Conservation (phyloP, 2,113 vertebrate species). For the Gopherus flavomarginatus region DNA sequence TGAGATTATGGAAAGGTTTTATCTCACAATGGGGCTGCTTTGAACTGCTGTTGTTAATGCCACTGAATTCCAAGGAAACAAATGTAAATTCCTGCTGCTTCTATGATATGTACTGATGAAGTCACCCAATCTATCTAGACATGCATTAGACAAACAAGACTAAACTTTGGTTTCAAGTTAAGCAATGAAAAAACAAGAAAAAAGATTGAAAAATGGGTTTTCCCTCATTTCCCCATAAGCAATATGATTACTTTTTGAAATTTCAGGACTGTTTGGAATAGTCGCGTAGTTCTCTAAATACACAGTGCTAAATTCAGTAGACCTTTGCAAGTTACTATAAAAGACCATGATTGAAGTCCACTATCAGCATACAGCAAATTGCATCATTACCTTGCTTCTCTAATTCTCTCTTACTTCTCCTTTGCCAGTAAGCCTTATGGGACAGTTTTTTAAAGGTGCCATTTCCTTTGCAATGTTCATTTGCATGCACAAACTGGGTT, state of each 20-base stretch:
- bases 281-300: neutral
- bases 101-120: neutral
- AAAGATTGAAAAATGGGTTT: neutral
- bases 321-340: neutral
- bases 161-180: neutral
- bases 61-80: neutral
- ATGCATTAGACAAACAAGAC: neutral
- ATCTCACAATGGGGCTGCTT: neutral
- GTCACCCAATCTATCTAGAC: neutral
- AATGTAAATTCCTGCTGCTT: neutral
- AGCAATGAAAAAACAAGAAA: neutral
- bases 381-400: neutral
- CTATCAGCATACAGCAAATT: neutral
- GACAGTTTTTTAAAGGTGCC: neutral
- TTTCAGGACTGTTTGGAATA: neutral
- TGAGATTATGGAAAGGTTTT: neutral
- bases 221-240: neutral
- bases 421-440: neutral
- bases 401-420: neutral
- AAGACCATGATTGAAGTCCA: neutral
- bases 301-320: neutral
- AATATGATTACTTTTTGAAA: neutral
- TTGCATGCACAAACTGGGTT: neutral
- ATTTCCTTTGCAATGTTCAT: no score
- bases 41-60: neutral